phyloP scores from a whole-genome alignment of 1,140 invertebrate species.

The Phymastichus coffea region DNA sequence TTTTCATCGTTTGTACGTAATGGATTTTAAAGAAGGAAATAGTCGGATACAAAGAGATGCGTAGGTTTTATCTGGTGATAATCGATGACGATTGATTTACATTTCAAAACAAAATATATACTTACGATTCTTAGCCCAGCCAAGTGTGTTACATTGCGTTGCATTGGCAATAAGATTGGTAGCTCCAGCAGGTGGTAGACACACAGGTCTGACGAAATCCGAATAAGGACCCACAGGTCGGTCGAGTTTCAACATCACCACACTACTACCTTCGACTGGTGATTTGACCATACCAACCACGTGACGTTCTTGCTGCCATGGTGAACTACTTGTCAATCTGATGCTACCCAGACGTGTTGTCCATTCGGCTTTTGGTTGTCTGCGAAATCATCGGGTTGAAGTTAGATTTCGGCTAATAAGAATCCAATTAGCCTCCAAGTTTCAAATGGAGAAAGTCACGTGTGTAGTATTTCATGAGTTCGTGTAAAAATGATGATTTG shows the following conservation, averaged over 20 bases:
- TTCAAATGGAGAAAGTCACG: no score
- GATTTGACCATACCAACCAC: slow-evolving; percentile 88
- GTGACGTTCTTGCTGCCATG: slow-evolving; percentile 83
- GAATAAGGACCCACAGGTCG: slow-evolving; percentile 70
- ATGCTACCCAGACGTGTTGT: slow-evolving; percentile 75
- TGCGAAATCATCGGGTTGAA: slow-evolving; percentile 53
- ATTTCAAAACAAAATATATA: no score
- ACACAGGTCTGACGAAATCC: slow-evolving; percentile 81
- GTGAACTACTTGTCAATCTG: slow-evolving; percentile 73
- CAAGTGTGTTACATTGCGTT: slow-evolving; percentile 74
- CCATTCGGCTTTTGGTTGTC: slow-evolving; percentile 84
- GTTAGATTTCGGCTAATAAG: no score
- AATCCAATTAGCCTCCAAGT: no score
- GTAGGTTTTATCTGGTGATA: no score
- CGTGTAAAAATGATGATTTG: no score
- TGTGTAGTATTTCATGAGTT: no score
- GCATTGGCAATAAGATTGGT: slow-evolving; percentile 36
- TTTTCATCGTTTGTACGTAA: no score
- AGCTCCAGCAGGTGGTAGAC: slow-evolving; percentile 61
- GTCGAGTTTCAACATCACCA: slow-evolving; percentile 79
- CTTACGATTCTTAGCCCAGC: slow-evolving; percentile 77
- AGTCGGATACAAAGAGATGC: no score
- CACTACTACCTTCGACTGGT: slow-evolving; percentile 81
- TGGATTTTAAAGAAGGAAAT: no score
- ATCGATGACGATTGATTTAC: no score